Percentiles rank a stretch among this genome's conserved stretches.
These are phyloP conservation scores for Pachliopta kotzebuea DNA, from an alignment of 2,888 invertebrate genomes.

Conservation along the genomic window DNA sequence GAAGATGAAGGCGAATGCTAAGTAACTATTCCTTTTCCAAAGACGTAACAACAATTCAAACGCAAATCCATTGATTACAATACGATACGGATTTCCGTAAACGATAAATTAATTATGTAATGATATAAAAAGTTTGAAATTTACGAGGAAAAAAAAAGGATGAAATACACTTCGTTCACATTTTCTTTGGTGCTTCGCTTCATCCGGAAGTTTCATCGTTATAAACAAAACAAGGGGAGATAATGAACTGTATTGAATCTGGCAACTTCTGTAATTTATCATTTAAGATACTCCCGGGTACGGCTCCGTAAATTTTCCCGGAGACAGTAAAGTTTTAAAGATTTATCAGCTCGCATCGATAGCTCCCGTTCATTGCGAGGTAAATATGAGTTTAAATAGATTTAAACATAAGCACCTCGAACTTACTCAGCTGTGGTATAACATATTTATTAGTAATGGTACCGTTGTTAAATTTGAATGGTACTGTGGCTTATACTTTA, in stretches of 20 bases:
- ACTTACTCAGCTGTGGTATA: background rate
- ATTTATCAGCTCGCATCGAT: conserved; percentile 30
- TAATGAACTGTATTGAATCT: conserved; percentile 55
- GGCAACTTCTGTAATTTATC: conserved; percentile 69
- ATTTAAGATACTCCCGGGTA: conserved; percentile 51
- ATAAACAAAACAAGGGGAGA: conserved; percentile 30
- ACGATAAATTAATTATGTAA: too few species aligned
- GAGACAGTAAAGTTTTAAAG: conserved; percentile 56
- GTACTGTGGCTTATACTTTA: too few species aligned
- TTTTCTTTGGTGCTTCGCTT: conserved; percentile 18
- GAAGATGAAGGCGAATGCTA: too few species aligned
- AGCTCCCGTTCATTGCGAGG: conserved; percentile 21
- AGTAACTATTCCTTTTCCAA: too few species aligned
- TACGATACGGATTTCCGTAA: too few species aligned
- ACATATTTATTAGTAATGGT: too few species aligned
- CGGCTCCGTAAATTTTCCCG: conserved; percentile 52
- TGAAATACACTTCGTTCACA: conserved; percentile 16
- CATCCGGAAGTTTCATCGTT: conserved; percentile 28
- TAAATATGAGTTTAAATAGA: conserved; percentile 25
- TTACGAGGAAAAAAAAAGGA: background rate
- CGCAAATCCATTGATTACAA: too few species aligned
- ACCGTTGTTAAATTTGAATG: too few species aligned
- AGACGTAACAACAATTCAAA: too few species aligned
- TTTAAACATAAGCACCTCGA: conserved; percentile 7
- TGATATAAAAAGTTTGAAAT: too few species aligned